A percentile compares a stretch with the other conserved stretches of the same genome.
Conservation (phyloP, 2,113 vertebrate species). For the Elanoides forficatus region DNA sequence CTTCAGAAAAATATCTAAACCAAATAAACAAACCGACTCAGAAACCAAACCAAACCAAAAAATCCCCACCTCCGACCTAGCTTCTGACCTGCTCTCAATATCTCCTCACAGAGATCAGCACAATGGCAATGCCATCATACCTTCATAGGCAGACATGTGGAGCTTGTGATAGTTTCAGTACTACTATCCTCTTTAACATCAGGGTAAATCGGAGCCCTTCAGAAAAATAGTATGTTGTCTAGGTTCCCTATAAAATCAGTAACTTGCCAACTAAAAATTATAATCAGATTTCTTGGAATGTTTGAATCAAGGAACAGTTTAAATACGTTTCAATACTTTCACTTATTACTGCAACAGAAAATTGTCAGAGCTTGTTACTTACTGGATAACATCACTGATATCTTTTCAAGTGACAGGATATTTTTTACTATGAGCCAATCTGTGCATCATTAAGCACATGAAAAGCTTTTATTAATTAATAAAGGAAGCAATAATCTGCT, state of each 20-base stretch:
- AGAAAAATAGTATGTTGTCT: neutral
- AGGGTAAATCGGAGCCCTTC: neutral
- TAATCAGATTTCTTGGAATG: neutral
- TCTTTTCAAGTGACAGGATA: neutral
- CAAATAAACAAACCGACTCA: neutral
- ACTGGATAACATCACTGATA: neutral
- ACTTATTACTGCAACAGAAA: neutral
- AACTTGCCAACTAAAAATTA: neutral
- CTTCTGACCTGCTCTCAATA: neutral
- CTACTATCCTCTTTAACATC: neutral
- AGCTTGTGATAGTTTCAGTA: neutral
- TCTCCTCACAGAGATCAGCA: neutral
- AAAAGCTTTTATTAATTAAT: neutral
- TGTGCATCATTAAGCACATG: neutral
- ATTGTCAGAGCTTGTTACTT: neutral
- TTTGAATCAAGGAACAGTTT: neutral
- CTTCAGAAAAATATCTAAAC: neutral
- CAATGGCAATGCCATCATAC: neutral
- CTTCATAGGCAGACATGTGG: neutral
- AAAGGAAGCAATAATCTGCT: neutral
- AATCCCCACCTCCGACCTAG: rapidly evolving
- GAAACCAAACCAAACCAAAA: neutral
- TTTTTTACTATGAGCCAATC: neutral
- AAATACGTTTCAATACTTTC: neutral
- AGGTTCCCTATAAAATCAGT: neutral